Conservation (phyloP, 2,797 vertebrate genomes). For the Galagoides demidoff region DNA sequence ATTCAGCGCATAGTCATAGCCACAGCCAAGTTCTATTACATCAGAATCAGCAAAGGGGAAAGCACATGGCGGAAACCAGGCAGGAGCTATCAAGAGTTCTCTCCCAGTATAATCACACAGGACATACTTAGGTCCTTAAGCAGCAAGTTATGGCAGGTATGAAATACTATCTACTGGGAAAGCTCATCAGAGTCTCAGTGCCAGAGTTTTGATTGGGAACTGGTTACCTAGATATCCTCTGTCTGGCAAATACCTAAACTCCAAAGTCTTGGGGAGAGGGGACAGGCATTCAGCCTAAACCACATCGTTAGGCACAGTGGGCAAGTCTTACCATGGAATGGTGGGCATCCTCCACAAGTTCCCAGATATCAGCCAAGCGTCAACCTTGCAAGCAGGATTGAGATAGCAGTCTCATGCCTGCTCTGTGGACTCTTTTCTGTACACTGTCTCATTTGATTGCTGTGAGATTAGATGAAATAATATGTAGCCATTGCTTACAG, state of each 20-base stretch:
- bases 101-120: background rate
- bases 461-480: background rate
- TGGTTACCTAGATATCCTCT: background rate
- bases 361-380: background rate
- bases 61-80: background rate
- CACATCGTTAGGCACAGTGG: background rate
- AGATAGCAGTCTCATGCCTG: background rate
- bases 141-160: background rate
- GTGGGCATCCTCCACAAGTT: background rate
- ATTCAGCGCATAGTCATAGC: background rate
- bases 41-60: background rate
- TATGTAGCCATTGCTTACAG: background rate
- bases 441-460: background rate
- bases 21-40: background rate
- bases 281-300: background rate
- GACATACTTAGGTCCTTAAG: background rate
- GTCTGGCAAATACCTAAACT: background rate
- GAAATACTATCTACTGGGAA: background rate
- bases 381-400: background rate
- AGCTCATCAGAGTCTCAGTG: background rate
- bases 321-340: background rate
- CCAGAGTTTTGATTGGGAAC: background rate
- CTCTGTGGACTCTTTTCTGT: background rate
- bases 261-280: background rate
- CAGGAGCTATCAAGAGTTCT: background rate